Percentiles rank a stretch among this genome's conserved stretches.
Conservation (phyloP, 1,140 invertebrate genomes). For the Brachionus rotundiformis region DNA sequence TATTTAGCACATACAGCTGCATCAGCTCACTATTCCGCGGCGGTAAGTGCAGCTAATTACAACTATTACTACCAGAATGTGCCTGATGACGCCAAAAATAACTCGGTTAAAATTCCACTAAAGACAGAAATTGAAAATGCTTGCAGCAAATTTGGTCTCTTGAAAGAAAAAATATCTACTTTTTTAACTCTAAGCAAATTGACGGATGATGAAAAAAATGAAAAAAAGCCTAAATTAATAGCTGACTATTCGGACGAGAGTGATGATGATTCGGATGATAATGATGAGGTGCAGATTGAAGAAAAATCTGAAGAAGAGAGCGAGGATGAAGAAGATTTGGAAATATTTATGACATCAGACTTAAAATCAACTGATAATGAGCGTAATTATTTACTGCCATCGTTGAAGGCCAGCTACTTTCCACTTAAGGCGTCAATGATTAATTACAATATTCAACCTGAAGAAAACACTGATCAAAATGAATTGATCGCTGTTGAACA, state of each 20-base stretch:
- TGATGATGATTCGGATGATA: neutral
- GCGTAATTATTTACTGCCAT: constrained; percentile 32
- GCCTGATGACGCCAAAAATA: neutral
- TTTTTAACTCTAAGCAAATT: constrained; percentile 36
- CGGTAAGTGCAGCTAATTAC: constrained; percentile 8
- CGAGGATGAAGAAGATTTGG: constrained; percentile 43
- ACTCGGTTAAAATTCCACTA: neutral
- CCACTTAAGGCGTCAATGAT: constrained; percentile 18
- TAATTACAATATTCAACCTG: neutral
- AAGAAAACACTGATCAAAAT: neutral
- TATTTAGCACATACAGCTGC: constrained; percentile 48
- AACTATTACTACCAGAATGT: constrained; percentile 17
- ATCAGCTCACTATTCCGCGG: constrained; percentile 32
- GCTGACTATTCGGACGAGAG: neutral
- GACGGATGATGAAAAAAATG: neutral
- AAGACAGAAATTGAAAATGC: constrained; percentile 48
- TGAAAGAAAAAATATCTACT: constrained; percentile 36
- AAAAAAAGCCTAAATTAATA: neutral
- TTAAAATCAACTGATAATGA: neutral
- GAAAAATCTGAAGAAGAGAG: constrained; percentile 28
- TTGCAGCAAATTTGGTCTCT: constrained; percentile 6
- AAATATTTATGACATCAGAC: constrained; percentile 38
- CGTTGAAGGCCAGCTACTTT: constrained; percentile 27
- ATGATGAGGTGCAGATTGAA: neutral
- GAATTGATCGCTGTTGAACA: constrained; percentile 40